These are phyloP conservation scores for Haliclona indistincta DNA, from an alignment of 37 sponge, comb jelly and placozoan genomes.

Conservation along the genomic window DNA sequence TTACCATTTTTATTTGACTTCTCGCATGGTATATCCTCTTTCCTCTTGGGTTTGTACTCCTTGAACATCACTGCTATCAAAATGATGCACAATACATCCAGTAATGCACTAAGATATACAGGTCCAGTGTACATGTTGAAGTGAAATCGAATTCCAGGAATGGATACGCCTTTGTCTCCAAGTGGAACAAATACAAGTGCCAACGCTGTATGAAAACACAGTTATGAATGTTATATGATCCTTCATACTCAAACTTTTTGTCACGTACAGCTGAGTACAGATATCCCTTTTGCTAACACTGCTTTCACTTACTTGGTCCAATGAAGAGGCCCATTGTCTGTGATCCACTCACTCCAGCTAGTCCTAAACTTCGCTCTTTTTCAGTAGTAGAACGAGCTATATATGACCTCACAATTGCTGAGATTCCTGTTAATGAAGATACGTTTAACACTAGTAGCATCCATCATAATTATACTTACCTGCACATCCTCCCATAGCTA, in stretches of 20 bases:
- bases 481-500: constrained; percentile 69
- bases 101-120: constrained; percentile 66
- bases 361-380: constrained; percentile 78
- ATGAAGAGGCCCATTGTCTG: constrained; percentile 87
- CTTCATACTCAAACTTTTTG: no score
- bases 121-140: constrained; percentile 84
- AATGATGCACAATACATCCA: constrained; percentile 69
- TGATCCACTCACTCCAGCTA: constrained; percentile 67
- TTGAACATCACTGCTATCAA: constrained; percentile 64
- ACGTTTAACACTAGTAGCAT: no score
- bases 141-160: constrained; percentile 39
- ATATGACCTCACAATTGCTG: constrained; percentile 74
- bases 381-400: constrained; percentile 75
- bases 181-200: constrained; percentile 85
- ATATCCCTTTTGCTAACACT: no score
- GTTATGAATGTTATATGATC: no score
- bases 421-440: constrained; percentile 36
- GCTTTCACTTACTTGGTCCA: constrained; percentile 84
- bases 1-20: no score
- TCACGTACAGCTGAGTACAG: no score
- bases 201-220: constrained; percentile 38
- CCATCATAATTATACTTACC: no score
- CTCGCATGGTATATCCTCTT: no score
- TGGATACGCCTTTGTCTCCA: constrained; percentile 27
- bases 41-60: constrained; percentile 29